Evolutionary conservation across 2,888 invertebrate species (phyloP).

Genomic region (Sicus ferrugineus): DNA sequence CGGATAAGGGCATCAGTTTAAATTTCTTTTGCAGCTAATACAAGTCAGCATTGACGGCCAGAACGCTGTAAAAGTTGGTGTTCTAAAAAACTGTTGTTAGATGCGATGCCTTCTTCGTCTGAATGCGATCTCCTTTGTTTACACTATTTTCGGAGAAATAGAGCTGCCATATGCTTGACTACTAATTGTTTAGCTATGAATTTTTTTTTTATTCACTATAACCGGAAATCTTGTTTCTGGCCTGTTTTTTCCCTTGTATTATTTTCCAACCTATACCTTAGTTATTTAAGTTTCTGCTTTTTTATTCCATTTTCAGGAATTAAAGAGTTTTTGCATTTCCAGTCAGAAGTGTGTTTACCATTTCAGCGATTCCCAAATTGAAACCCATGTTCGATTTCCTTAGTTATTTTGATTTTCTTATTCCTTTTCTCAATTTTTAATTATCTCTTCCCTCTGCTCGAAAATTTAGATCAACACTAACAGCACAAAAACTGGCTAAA

Average conservation of each 20-base stretch:
- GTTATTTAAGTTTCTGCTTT: conserved; percentile 4
- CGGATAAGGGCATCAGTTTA: not conserved
- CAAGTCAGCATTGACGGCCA: not conserved
- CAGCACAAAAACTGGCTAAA: too few species aligned
- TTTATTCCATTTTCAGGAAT: not conserved
- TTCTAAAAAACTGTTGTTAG: not conserved
- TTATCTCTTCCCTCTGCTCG: too few species aligned
- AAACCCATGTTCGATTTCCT: too few species aligned
- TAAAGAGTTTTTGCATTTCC: not conserved
- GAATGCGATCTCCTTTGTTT: conserved; percentile 25
- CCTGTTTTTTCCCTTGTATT: too few species aligned
- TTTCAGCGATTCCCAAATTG: too few species aligned
- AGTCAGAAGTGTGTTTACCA: too few species aligned
- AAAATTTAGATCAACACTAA: too few species aligned
- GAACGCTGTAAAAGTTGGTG: too few species aligned
- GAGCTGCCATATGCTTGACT: conserved; percentile 37
- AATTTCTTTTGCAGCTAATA: not conserved
- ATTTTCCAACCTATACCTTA: not conserved
- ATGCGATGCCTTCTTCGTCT: not conserved
- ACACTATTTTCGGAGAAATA: conserved; percentile 20
- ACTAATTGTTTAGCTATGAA: conserved; percentile 9
- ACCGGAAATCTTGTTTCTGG: conserved; percentile 18
- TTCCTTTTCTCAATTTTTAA: too few species aligned
- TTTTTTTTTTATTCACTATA: conserved; percentile 12
- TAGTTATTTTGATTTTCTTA: too few species aligned